phyloP scores from a whole-genome alignment of 2,113 vertebrate species.

The Vulpes vulpes region DNA sequence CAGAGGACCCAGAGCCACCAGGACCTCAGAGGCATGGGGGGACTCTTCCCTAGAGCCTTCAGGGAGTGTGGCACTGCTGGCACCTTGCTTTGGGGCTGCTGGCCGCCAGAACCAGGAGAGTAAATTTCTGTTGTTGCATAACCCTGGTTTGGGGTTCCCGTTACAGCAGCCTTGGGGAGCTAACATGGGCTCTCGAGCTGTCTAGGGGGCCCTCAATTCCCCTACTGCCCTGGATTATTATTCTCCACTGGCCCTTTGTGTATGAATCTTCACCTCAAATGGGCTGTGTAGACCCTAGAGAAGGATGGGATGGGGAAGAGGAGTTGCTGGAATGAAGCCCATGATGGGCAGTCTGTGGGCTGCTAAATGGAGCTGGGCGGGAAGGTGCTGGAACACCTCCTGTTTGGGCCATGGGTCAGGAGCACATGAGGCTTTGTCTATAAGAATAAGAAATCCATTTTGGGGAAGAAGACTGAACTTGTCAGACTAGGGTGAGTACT shows the following conservation, averaged over 20 bases:
- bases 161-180: background rate
- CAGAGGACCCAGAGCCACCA: background rate
- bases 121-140: background rate
- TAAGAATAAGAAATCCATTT: background rate
- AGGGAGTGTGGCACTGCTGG: background rate
- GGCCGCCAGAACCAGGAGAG: background rate
- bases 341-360: background rate
- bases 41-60: background rate
- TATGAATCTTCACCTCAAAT: background rate
- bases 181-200: too few relatives aligned
- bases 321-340: background rate
- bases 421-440: background rate
- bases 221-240: background rate
- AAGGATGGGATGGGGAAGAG: background rate
- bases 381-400: background rate
- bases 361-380: background rate
- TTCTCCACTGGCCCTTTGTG: background rate
- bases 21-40: background rate
- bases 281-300: background rate
- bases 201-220: background rate
- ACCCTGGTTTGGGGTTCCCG: too few relatives aligned
- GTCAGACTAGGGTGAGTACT: background rate
- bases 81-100: background rate
- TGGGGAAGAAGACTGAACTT: background rate
- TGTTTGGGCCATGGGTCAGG: background rate